Conservation (phyloP, 2,888 invertebrate genomes). For the Drosophila neotestacea region DNA sequence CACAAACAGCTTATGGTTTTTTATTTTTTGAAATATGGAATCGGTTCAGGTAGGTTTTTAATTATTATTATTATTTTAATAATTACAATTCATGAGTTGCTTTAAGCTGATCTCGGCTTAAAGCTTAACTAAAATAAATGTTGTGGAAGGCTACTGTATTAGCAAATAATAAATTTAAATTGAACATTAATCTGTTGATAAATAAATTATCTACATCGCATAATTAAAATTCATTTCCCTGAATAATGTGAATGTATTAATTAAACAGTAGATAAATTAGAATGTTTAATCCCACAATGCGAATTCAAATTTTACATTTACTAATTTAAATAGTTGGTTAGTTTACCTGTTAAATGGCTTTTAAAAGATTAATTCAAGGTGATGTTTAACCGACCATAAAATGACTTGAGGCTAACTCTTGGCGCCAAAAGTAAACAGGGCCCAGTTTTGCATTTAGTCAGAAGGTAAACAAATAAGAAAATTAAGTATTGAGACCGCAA, state of each 20-base stretch:
- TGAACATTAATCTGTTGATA: background rate
- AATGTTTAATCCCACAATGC: background rate
- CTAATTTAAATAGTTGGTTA: background rate
- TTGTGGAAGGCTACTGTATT: slow-evolving; percentile 1
- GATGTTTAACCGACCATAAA: slow-evolving; percentile 15
- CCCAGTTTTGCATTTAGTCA: background rate
- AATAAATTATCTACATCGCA: slow-evolving; percentile 1
- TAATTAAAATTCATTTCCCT: slow-evolving; percentile 5
- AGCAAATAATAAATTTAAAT: slow-evolving; percentile 13
- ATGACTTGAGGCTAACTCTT: slow-evolving; percentile 33
- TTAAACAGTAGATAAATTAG: background rate
- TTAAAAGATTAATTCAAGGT: slow-evolving; percentile 8
- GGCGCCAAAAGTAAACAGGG: background rate
- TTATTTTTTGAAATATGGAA: background rate
- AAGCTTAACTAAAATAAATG: slow-evolving; percentile 24
- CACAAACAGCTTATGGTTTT: slow-evolving; percentile 52
- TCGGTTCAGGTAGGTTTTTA: background rate
- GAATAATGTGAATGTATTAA: slow-evolving; percentile 6
- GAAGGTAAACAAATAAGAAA: slow-evolving; percentile 31
- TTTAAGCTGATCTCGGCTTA: slow-evolving; percentile 33
- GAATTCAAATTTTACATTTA: background rate
- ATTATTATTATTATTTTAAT: too few relatives aligned
- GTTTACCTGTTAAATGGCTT: slow-evolving; percentile 7
- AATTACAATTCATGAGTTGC: slow-evolving; percentile 57
- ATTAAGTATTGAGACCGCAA: slow-evolving; percentile 50